These are phyloP conservation scores for Synanthedon tipuliformis DNA, from an alignment of 2,888 invertebrate genomes.

Conservation along the genomic window DNA sequence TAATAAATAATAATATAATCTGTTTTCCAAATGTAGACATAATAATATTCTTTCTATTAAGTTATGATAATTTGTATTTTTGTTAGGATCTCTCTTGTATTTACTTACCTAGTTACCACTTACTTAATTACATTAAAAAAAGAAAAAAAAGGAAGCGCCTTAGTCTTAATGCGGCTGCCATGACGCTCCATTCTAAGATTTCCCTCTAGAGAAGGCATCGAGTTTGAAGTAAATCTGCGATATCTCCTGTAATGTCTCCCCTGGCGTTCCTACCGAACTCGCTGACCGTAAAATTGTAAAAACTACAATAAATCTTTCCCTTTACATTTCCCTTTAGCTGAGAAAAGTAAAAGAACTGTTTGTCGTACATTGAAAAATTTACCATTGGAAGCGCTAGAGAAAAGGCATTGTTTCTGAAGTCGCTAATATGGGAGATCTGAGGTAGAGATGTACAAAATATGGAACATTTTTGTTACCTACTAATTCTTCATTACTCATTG, in stretches of 20 bases:
- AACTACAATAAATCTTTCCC: slow-evolving; percentile 61
- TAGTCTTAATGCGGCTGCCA: slow-evolving; percentile 13
- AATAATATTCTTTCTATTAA: too few species aligned
- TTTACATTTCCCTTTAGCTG: slow-evolving; percentile 26
- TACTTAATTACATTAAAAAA: not conserved
- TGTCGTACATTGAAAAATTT: not conserved
- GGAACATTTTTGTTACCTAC: too few species aligned
- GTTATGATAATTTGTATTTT: too few species aligned
- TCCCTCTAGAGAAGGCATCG: slow-evolving; percentile 58
- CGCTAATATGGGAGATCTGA: too few species aligned
- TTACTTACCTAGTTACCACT: too few species aligned
- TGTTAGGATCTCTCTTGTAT: too few species aligned
- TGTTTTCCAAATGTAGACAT: too few species aligned
- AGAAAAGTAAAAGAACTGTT: slow-evolving; percentile 13
- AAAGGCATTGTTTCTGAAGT: too few species aligned
- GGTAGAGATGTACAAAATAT: too few species aligned
- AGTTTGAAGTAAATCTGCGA: slow-evolving; percentile 64
- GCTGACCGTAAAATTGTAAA: slow-evolving; percentile 68
- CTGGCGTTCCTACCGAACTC: slow-evolving; percentile 47
- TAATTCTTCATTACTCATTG: too few species aligned
- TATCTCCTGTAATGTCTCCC: slow-evolving; percentile 62
- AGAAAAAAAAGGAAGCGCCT: not conserved
- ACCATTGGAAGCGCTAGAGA: too few species aligned
- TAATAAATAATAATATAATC: too few species aligned
- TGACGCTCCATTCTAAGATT: slow-evolving; percentile 53